Conservation (phyloP, 2,797 vertebrate genomes). For the Enteromius trimaculatus region DNA sequence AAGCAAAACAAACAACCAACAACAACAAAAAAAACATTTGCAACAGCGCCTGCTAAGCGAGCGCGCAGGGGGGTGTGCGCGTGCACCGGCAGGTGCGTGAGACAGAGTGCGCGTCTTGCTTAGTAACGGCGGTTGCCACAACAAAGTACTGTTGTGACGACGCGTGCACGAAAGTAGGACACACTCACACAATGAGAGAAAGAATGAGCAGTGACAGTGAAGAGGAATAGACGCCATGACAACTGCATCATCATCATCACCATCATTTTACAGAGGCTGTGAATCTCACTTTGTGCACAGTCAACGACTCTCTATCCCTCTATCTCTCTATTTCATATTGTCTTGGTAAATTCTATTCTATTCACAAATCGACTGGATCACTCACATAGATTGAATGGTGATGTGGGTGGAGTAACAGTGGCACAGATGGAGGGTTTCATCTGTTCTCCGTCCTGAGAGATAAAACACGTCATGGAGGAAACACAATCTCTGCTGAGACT, state of each 20-base stretch:
- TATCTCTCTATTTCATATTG: not conserved
- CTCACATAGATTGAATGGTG: not conserved
- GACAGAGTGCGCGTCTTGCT: slow-evolving; percentile 27
- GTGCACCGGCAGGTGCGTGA: slow-evolving; percentile 18
- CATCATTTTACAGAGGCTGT: not conserved
- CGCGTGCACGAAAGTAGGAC: slow-evolving; percentile 47
- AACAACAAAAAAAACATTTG: not conserved
- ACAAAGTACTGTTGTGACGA: slow-evolving; percentile 50
- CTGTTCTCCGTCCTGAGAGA: not conserved
- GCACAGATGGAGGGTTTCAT: not conserved
- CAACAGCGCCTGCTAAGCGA: not conserved
- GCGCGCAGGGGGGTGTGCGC: not conserved
- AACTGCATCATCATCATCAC: not conserved
- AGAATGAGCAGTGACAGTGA: not conserved
- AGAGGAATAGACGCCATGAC: not conserved
- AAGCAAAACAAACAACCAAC: not conserved
- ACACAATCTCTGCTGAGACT: not conserved
- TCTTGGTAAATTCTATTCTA: not conserved
- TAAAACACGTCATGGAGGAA: not conserved
- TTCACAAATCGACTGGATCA: not conserved
- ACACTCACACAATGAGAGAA: not conserved
- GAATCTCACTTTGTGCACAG: not conserved
- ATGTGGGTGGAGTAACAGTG: not conserved
- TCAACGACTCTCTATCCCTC: not conserved
- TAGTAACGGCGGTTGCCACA: slow-evolving; percentile 59